These are phyloP conservation scores for Atopsyche davidsoni DNA, from an alignment of 1,140 invertebrate species.

Conservation along the genomic window DNA sequence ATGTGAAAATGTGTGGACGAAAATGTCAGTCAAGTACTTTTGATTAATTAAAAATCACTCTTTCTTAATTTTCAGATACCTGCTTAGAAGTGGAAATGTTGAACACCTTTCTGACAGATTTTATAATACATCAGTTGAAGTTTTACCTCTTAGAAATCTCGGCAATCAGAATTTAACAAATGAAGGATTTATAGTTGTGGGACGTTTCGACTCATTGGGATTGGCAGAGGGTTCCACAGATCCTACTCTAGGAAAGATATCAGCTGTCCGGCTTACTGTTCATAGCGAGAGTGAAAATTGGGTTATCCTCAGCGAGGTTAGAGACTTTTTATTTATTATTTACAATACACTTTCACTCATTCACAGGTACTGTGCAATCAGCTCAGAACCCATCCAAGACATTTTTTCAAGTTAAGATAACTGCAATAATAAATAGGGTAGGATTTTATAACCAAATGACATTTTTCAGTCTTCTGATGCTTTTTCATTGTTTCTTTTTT, in stretches of 20 bases:
- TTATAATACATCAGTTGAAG: constrained; percentile 83
- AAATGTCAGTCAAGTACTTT: background rate
- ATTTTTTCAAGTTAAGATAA: background rate
- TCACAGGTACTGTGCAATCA: background rate
- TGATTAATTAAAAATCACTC: too few relatives aligned
- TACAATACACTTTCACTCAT: background rate
- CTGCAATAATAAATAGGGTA: background rate
- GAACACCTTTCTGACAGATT: constrained; percentile 89
- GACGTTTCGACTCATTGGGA: constrained; percentile 72
- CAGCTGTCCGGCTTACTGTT: constrained; percentile 66
- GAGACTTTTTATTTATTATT: background rate
- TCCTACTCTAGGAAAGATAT: constrained; percentile 60
- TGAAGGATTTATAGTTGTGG: constrained; percentile 67
- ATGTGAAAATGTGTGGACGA: too few relatives aligned
- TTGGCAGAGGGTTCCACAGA: constrained; percentile 68
- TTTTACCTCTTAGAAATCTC: constrained; percentile 56
- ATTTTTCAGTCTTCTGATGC: background rate
- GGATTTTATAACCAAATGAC: background rate
- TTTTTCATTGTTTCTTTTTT: background rate
- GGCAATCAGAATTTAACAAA: constrained; percentile 51
- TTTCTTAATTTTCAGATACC: constrained; percentile 62
- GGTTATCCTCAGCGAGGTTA: constrained; percentile 85
- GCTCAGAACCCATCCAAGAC: background rate
- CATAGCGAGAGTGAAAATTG: constrained; percentile 80
- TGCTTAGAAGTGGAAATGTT: constrained; percentile 86